phyloP scores from a whole-genome alignment of 2,113 vertebrate species.

The Podarcis cretensis region DNA sequence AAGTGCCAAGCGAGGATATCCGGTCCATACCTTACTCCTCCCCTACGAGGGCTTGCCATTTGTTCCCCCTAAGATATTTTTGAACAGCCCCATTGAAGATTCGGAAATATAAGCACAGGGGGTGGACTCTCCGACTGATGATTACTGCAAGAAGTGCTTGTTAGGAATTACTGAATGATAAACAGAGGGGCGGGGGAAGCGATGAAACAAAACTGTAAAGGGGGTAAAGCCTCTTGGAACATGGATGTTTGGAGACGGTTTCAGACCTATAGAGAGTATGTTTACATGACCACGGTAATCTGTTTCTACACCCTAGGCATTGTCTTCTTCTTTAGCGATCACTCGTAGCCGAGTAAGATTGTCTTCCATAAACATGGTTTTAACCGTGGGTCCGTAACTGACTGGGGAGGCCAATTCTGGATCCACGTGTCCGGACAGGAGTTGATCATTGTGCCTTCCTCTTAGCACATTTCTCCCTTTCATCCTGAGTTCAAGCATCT shows the following conservation, averaged over 20 bases:
- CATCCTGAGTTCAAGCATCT: too few relatives aligned
- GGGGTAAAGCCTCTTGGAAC: neutral
- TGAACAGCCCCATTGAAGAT: conserved; percentile 60
- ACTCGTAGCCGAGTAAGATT: neutral
- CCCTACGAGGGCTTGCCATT: neutral
- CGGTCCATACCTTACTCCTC: neutral
- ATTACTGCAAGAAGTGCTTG: neutral
- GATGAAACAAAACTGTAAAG: neutral
- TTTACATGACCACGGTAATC: neutral
- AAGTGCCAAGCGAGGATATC: neutral
- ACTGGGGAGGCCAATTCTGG: too few relatives aligned
- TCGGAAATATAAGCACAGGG: conserved; percentile 63
- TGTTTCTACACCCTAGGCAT: neutral
- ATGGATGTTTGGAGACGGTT: neutral
- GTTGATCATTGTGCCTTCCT: too few relatives aligned
- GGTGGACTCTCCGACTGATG: neutral
- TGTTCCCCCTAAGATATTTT: conserved; percentile 29
- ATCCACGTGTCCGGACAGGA: too few relatives aligned
- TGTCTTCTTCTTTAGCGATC: too few relatives aligned
- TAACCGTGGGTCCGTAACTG: too few relatives aligned
- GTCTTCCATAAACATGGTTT: too few relatives aligned
- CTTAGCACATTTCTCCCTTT: too few relatives aligned
- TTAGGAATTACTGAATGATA: neutral
- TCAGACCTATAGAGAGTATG: neutral
- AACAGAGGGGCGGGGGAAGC: neutral